Base-by-base conservation (phyloP, 2,797 vertebrate species). In the Silurus lanzhouensis region DNA sequence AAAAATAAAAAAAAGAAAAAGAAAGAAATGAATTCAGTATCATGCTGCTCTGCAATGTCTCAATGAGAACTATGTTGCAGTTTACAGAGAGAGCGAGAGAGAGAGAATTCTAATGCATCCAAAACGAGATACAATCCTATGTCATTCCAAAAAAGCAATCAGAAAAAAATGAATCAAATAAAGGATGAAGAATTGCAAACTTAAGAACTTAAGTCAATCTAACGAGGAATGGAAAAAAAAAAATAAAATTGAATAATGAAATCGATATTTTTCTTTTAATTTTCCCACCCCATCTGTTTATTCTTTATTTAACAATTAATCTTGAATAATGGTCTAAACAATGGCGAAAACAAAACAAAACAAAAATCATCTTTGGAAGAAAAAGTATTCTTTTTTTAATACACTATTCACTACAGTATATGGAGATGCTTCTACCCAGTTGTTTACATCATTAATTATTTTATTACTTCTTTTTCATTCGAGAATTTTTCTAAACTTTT, bases 371-470 rank as follows among this genome's bases (percentile, higher is more conserved):
- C 95, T 96, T 96, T 96, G 95, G 95, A 95, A 94, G 91, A 92
- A 92, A 92, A 94, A 87, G 79, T 92, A 82, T 85, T 87, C 88
- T 84, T 81, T 84, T 74, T 85, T 88, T 93, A 93, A 94, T 93
- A 91, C 90, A 94, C 92, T 94, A 96, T 95, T 92, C 93, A 94
- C 96, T 97, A 97, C 94, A 95, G 95, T 96, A 95, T 94, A 96
- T 95, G 95, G 95, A 96, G 94, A 95, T 93, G 95, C 95, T 91
- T 92, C 97, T 97, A 97, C 94, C 96, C 96, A 96, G 93, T 92
- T 91, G 92, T 93, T 93, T 94, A 89, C 87, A 83, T 87, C n/a
- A 64, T 93, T 94, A 74, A 92, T 93, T 93, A 93, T 57, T 66
- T 64, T 76, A 93, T 77, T 93, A 84, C 71, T 86, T 93, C 92